Evolutionary conservation across 2,113 vertebrate genomes (phyloP).

Genomic region (Cettia cetti): DNA sequence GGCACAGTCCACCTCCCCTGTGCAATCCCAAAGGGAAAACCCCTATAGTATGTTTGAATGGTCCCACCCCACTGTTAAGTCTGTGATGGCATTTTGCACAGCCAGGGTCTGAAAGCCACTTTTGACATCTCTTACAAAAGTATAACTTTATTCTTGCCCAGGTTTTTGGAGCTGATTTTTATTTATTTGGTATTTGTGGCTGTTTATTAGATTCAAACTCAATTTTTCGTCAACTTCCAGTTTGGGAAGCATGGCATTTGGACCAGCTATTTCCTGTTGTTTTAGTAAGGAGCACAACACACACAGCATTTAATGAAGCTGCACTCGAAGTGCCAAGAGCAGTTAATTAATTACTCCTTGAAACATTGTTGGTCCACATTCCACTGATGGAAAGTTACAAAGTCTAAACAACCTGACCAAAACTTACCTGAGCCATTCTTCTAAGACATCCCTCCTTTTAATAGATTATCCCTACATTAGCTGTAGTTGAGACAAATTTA

Average conservation of each 20-base stretch:
- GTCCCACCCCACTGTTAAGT: rapidly evolving
- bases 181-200: not conserved
- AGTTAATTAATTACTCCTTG: not conserved
- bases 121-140: not conserved
- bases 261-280: not conserved
- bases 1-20: not conserved
- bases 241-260: not conserved
- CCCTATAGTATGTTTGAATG: rapidly evolving
- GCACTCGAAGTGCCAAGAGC: not conserved
- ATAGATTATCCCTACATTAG: not conserved
- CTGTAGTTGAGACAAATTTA: not conserved
- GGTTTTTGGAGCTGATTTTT: not conserved
- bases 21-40: not conserved
- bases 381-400: not conserved
- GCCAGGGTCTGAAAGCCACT: not conserved
- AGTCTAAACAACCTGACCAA: not conserved
- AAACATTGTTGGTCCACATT: not conserved
- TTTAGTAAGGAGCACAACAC: not conserved
- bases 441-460: not conserved
- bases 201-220: not conserved
- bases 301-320: not conserved
- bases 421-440: not conserved
- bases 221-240: not conserved
- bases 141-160: not conserved
- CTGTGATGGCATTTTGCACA: rapidly evolving